These are phyloP conservation scores for Dendrolimus houi DNA, from an alignment of 2,888 invertebrate species.

Conservation along the genomic window DNA sequence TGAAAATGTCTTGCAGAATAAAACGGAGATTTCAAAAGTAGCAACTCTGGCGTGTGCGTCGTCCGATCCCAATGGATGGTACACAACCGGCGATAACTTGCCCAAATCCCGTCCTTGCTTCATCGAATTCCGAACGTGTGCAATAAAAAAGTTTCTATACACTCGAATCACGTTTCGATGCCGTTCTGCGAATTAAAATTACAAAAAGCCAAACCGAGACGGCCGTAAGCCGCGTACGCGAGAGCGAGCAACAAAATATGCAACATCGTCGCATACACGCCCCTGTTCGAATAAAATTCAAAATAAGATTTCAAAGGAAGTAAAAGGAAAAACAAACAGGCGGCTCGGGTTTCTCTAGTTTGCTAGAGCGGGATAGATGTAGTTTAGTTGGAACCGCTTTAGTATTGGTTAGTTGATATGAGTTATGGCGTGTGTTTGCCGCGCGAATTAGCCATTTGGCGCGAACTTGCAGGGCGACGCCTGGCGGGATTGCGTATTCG, in stretches of 20 bases:
- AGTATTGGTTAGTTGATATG: conserved; percentile 63
- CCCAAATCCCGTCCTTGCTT: conserved; percentile 53
- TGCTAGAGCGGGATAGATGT: conserved; percentile 56
- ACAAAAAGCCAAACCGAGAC: conserved; percentile 68
- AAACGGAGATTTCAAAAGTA: neutral
- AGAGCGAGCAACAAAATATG: conserved; percentile 73
- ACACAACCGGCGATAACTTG: conserved; percentile 32
- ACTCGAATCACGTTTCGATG: conserved; percentile 71
- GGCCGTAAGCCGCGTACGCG: conserved; percentile 34
- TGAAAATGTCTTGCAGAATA: no score
- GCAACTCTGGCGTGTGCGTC: conserved; percentile 12
- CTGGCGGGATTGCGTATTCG: conserved; percentile 28
- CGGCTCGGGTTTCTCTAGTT: conserved; percentile 61
- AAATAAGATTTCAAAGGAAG: conserved; percentile 74
- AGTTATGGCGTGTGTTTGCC: conserved; percentile 70
- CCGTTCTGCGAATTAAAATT: conserved; percentile 74
- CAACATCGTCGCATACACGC: conserved; percentile 75
- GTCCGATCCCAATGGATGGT: conserved; percentile 41
- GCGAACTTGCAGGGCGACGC: conserved; percentile 60
- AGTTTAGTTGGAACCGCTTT: conserved; percentile 42
- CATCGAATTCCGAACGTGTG: conserved; percentile 57
- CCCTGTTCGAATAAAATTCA: conserved; percentile 73
- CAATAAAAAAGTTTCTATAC: conserved; percentile 66
- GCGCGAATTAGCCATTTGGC: conserved; percentile 71
- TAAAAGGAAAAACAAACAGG: conserved; percentile 70